Conservation (phyloP, 2,113 vertebrate species). For the Ciconia maguari region DNA sequence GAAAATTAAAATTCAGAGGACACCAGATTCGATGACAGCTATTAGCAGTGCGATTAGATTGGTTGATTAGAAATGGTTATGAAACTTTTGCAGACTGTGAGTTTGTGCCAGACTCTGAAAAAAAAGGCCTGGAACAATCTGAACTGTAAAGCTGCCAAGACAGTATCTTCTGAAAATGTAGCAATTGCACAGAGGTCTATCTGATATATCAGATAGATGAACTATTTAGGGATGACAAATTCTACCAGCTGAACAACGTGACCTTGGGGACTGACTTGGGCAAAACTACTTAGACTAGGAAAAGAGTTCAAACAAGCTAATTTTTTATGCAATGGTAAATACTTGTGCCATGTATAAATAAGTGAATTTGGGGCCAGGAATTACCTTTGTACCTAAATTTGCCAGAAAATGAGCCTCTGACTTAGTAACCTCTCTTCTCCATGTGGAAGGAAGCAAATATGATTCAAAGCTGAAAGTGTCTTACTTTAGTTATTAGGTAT, state of each 20-base stretch:
- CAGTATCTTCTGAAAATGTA: neutral
- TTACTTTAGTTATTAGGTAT: neutral
- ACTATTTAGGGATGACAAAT: neutral
- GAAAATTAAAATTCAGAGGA: conserved; percentile 29
- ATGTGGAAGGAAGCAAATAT: neutral
- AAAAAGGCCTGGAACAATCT: neutral
- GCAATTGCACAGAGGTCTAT: neutral
- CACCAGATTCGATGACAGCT: neutral
- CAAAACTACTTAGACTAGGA: neutral
- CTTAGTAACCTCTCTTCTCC: neutral
- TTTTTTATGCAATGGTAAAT: neutral
- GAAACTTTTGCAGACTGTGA: neutral
- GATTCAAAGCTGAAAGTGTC: neutral
- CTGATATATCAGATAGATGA: accelerated
- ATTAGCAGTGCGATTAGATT: neutral
- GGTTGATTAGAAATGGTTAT: neutral
- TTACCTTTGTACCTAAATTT: neutral
- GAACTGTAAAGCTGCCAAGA: neutral
- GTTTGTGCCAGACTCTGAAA: neutral
- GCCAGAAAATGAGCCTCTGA: neutral
- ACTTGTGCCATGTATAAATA: neutral
- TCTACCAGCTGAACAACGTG: accelerated
- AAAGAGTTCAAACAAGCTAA: neutral
- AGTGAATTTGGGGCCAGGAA: neutral
- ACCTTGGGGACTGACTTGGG: neutral